Percentiles rank a stretch among this genome's conserved stretches.
Evolutionary conservation across 1,140 invertebrate species (phyloP).

Genomic region (Pararge aegeria): DNA sequence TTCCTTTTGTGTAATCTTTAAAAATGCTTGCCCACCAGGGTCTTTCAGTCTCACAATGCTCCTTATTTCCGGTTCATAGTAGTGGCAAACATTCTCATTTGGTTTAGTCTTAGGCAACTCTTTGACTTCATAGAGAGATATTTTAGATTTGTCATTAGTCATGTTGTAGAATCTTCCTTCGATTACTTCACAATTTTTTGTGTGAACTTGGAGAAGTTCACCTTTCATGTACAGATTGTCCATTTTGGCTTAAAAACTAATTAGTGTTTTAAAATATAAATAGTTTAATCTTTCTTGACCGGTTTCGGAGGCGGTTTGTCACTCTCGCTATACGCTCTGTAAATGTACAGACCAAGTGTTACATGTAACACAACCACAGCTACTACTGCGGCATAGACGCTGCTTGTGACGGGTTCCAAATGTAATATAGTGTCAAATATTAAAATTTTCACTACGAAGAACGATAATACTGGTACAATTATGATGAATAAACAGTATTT

Average conservation of each 20-base stretch:
- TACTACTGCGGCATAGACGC: constrained; percentile 87
- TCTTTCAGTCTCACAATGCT: constrained; percentile 64
- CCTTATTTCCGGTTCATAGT: constrained; percentile 67
- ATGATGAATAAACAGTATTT: constrained; percentile 83
- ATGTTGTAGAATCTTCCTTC: constrained; percentile 72
- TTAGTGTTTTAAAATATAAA: constrained; percentile 19
- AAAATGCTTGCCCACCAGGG: constrained; percentile 43
- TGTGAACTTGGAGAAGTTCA: constrained; percentile 70
- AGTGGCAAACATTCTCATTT: constrained; percentile 62
- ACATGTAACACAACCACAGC: constrained; percentile 86
- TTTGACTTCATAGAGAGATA: constrained; percentile 70
- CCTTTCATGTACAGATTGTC: constrained; percentile 72
- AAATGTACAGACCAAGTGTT: constrained; percentile 88
- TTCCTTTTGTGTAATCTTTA: constrained; percentile 70
- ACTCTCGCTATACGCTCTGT: constrained; percentile 84
- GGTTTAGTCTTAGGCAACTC: constrained; percentile 49
- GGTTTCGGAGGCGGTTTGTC: constrained; percentile 63
- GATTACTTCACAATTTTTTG: constrained; percentile 61
- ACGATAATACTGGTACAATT: constrained; percentile 81
- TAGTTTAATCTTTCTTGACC: constrained; percentile 68
- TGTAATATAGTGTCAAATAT: constrained; percentile 81
- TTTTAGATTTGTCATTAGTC: constrained; percentile 67
- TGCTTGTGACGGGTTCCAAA: constrained; percentile 82
- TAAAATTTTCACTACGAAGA: constrained; percentile 81
- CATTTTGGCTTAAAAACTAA: constrained; percentile 48